Conservation (phyloP, 2,888 invertebrate species). For the Yponomeuta plumbellus region DNA sequence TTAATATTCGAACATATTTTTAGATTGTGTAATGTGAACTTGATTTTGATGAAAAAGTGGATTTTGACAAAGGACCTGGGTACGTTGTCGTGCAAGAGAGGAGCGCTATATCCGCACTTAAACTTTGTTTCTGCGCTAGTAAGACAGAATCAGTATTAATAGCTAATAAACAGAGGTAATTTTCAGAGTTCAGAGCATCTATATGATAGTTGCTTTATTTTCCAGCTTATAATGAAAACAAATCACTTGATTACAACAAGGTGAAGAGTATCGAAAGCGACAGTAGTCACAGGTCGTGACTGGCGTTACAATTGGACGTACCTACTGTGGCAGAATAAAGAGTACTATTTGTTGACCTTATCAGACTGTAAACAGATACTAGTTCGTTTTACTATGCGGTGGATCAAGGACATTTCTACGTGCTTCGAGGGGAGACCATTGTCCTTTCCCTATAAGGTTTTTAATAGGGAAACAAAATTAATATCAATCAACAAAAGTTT, state of each 20-base stretch:
- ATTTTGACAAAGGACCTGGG: too few species aligned
- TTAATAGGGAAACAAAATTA: background rate
- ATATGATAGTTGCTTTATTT: background rate
- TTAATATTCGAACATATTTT: constrained; percentile 30
- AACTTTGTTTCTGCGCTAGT: too few species aligned
- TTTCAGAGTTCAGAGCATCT: too few species aligned
- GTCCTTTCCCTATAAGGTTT: background rate
- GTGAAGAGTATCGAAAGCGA: constrained; percentile 6
- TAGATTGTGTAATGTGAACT: constrained; percentile 33
- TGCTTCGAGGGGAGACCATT: background rate
- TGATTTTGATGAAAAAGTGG: constrained; percentile 1
- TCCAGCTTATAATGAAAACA: background rate
- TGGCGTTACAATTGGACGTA: background rate
- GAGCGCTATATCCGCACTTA: too few species aligned
- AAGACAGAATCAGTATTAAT: too few species aligned
- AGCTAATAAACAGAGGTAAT: too few species aligned
- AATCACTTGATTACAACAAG: background rate
- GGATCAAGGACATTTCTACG: background rate
- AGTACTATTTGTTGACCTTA: background rate
- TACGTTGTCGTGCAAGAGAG: too few species aligned
- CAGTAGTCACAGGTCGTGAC: background rate
- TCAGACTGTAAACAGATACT: background rate
- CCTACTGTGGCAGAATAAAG: background rate
- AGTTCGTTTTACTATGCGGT: background rate
- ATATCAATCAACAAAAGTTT: too few species aligned